Evolutionary conservation across 2,797 vertebrate genomes (phyloP), one percentile per base, ranked within the genome.

Genomic region (Selene dorsalis): DNA sequence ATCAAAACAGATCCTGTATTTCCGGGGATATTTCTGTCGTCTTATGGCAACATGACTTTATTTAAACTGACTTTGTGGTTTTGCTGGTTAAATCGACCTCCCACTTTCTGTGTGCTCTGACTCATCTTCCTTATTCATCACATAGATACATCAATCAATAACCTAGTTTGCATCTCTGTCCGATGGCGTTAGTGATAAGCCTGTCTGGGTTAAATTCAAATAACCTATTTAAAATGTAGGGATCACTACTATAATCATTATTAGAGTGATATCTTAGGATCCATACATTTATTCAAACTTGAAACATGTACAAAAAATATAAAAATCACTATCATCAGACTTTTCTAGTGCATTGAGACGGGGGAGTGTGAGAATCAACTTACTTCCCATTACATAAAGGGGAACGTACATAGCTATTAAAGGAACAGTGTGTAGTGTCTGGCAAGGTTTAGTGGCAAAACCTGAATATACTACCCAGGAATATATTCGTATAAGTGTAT

Each of bases 61-160:
- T 64, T 3, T 13, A 8, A 50, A 53, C 79, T n/a, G 20, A 38
- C n/a, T 64, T 75, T 77, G 80, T 67, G 56, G 83, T 86, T 84
- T 47, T 24, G 22, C 63, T 55, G 52, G 83, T 78, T 72, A 0
- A n/a, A 9, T 24, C 22, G 14, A 45, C 63, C 45, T 35, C 13
- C 66, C 24, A 12, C 28, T 64, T 28, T 63, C 5, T 22, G 2
- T 56, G 41, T 13, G 4, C n/a, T 66, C 7, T 76, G 47, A 63
- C 47, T 62, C n/a, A 58, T 59, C 12, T 43, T 1, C 26, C 3
- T 57, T 56, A 67, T 38, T 30, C 12, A 39, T 1, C 22, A 28
- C 11, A 57, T 53, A 52, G 50, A 24, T 20, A 30, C n/a, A 2
- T 50, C 43, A 59, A 12, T 3, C 55, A 35, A 59, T 20, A 39